Conservation (phyloP, 2,113 vertebrate genomes). For the Cyanoramphus novaezelandiae region DNA sequence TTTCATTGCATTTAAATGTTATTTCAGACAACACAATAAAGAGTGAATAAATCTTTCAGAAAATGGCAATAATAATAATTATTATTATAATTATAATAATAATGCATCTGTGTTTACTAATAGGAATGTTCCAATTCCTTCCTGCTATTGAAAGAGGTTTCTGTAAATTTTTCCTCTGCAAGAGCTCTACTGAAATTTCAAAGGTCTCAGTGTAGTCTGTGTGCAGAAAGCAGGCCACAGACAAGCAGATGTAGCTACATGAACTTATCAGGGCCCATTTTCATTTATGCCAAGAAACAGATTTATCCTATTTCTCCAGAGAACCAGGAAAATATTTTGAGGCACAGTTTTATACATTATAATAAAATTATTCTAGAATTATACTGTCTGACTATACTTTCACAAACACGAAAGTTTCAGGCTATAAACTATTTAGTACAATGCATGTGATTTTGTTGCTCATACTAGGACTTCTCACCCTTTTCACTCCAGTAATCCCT, state of each 20-base stretch:
- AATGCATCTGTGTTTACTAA: background rate
- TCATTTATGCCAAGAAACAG: background rate
- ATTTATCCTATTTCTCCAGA: background rate
- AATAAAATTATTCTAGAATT: background rate
- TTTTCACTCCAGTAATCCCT: background rate
- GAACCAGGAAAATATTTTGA: background rate
- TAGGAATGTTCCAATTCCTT: background rate
- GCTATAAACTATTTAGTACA: background rate
- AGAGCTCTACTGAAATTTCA: background rate
- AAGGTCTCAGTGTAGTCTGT: background rate
- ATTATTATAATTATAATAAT: background rate
- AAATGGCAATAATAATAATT: background rate
- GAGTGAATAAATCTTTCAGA: background rate
- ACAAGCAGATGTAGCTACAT: background rate
- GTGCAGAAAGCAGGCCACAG: background rate
- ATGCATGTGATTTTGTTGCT: background rate
- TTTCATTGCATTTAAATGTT: background rate
- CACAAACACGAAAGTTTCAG: background rate
- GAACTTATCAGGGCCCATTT: background rate
- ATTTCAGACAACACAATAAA: background rate
- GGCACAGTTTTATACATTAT: background rate
- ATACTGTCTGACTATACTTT: background rate
- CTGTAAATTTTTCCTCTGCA: background rate
- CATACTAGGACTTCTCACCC: background rate
- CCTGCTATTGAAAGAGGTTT: background rate